Evolutionary conservation across 37 sponge, comb jelly and placozoan genomes (phyloP).

Genomic region (Hexactinellida sp.): DNA sequence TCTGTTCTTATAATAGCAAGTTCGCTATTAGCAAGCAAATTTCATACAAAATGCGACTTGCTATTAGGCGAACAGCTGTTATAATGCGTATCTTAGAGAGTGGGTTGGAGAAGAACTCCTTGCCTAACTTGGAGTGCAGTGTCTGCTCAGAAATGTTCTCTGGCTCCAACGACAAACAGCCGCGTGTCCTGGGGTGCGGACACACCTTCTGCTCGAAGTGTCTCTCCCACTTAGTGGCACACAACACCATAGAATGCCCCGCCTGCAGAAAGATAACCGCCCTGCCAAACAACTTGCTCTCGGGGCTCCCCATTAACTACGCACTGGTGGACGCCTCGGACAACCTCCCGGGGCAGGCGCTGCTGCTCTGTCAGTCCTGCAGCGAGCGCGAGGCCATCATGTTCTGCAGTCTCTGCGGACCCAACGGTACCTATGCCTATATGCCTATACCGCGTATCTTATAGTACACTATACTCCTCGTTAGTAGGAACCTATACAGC

Average conservation of each 20-base stretch:
- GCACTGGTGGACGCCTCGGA: constrained; percentile 34
- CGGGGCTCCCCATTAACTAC: constrained; percentile 35
- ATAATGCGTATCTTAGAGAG: neutral
- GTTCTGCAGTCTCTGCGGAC: constrained; percentile 36
- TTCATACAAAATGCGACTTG: too few relatives aligned
- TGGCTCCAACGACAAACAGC: constrained; percentile 12
- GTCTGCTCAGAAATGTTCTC: constrained; percentile 42
- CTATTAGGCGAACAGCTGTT: too few relatives aligned
- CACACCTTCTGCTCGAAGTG: constrained; percentile 61
- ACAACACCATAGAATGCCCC: constrained; percentile 34
- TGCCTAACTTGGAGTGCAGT: constrained; percentile 33
- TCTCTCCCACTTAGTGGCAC: neutral
- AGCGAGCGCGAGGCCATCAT: neutral
- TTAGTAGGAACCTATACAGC: too few relatives aligned
- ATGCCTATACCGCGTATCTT: neutral
- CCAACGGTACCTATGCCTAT: neutral
- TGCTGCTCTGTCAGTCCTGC: constrained; percentile 32
- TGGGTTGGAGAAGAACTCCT: neutral
- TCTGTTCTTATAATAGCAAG: too few relatives aligned
- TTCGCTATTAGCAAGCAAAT: too few relatives aligned
- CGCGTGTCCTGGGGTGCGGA: constrained; percentile 45
- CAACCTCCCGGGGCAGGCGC: neutral
- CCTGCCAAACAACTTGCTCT: constrained; percentile 17
- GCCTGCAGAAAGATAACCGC: constrained; percentile 23
- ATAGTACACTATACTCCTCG: too few relatives aligned